Percentiles rank a stretch among this genome's conserved stretches.
Evolutionary conservation across 2,113 vertebrate genomes (phyloP).

Genomic region (Elephas maximus): DNA sequence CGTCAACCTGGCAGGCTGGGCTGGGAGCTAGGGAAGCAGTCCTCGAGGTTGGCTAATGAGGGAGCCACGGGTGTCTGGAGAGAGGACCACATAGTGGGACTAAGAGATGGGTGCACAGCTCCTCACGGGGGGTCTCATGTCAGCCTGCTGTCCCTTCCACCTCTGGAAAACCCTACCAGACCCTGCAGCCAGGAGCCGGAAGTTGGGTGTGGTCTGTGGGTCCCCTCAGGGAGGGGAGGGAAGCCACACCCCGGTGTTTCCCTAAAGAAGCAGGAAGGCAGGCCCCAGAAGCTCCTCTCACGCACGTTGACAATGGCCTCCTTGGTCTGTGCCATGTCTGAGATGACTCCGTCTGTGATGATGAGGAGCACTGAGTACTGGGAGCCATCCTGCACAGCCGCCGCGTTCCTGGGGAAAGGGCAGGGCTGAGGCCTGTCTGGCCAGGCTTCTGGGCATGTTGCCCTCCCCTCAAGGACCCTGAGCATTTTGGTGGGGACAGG

Average conservation of each 20-base stretch:
- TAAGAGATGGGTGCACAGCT: neutral
- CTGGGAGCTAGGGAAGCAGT: neutral
- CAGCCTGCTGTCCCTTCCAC: no score
- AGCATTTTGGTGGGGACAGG: neutral
- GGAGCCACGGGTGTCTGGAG: fast-evolving
- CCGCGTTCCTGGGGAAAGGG: slow-evolving; percentile 89
- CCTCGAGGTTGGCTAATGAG: neutral
- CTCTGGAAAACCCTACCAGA: neutral
- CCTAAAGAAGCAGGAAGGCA: neutral
- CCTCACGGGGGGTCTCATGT: neutral
- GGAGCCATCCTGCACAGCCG: slow-evolving; percentile 95
- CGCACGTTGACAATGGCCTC: slow-evolving; percentile 98
- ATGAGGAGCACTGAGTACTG: slow-evolving; percentile 98
- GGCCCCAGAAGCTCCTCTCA: neutral
- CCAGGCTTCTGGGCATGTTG: neutral
- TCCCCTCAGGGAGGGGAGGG: neutral
- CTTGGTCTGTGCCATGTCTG: slow-evolving; percentile 99
- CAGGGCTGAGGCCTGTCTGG: neutral
- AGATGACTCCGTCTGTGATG: slow-evolving; percentile 98
- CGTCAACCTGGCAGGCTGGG: neutral
- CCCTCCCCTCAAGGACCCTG: neutral
- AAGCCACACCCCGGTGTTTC: neutral
- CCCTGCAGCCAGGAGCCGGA: neutral
- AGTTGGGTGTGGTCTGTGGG: neutral
- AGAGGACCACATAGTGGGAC: neutral